Evolutionary conservation across 2,113 vertebrate genomes (phyloP).

Genomic region (Sander lucioperca): DNA sequence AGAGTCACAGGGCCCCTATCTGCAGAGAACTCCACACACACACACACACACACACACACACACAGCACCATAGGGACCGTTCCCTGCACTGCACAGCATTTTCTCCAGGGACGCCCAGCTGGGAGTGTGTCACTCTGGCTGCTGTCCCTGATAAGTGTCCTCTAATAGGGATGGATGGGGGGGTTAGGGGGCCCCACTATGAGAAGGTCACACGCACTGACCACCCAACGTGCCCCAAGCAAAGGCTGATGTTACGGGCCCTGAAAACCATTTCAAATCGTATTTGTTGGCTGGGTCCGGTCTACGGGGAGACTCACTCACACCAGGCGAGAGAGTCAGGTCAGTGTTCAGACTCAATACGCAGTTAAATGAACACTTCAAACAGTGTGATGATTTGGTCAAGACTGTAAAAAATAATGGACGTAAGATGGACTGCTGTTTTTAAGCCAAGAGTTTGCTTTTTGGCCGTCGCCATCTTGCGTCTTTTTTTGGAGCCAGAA

Average conservation of each 20-base stretch:
- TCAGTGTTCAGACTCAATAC: constrained; percentile 12
- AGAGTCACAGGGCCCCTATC: constrained; percentile 82
- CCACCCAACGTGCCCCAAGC: constrained; percentile 71
- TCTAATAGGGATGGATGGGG: constrained; percentile 81
- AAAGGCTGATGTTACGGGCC: constrained; percentile 53
- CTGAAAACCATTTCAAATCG: constrained; percentile 63
- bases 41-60: constrained; percentile 25
- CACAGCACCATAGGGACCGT: constrained; percentile 53
- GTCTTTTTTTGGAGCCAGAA: too few species aligned
- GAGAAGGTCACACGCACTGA: constrained; percentile 75
- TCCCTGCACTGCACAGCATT: constrained; percentile 58
- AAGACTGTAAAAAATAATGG: too few species aligned
- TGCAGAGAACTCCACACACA: constrained; percentile 58
- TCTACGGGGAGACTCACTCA: constrained; percentile 37
- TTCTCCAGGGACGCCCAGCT: constrained; percentile 73
- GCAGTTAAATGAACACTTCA: constrained; percentile 16
- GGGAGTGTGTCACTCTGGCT: constrained; percentile 72
- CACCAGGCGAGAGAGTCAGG: background rate
- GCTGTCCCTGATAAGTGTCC: constrained; percentile 75
- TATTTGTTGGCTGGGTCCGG: constrained; percentile 62
- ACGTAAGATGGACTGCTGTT: too few species aligned
- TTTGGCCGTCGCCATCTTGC: too few species aligned
- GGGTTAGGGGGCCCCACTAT: constrained; percentile 66
- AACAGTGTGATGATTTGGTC: constrained; percentile 7
- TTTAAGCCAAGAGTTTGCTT: too few species aligned